phyloP scores from a whole-genome alignment of 2,113 vertebrate genomes.

The Larimichthys crocea region DNA sequence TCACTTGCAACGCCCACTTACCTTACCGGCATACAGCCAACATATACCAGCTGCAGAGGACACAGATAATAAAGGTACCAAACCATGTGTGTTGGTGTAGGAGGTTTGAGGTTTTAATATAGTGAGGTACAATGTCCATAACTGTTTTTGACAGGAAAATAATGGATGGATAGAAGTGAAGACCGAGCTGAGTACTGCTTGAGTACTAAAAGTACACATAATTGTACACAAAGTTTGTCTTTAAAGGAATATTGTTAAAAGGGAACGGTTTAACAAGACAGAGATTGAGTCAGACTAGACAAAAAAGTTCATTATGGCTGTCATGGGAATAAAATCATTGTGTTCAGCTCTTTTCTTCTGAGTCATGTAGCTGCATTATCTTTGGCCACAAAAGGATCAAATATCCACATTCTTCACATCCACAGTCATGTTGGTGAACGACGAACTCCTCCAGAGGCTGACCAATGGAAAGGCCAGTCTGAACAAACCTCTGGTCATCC shows the following conservation, averaged over 20 bases:
- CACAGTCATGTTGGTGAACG: slow-evolving; percentile 85
- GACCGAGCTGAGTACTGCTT: too few species aligned
- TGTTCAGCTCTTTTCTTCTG: background rate
- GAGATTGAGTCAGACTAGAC: background rate
- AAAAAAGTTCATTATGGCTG: background rate
- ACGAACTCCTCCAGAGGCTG: slow-evolving; percentile 85
- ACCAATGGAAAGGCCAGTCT: slow-evolving; percentile 80
- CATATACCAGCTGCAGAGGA: slow-evolving; percentile 67
- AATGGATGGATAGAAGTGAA: background rate
- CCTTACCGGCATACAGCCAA: slow-evolving; percentile 59
- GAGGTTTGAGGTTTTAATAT: background rate
- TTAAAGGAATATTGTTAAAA: background rate
- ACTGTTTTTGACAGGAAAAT: background rate
- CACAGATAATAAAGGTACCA: slow-evolving; percentile 80
- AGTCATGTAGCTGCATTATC: background rate
- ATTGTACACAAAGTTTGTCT: too few species aligned
- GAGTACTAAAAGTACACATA: too few species aligned
- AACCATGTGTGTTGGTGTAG: background rate
- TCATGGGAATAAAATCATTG: background rate
- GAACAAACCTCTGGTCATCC: slow-evolving; percentile 83
- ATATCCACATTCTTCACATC: background rate
- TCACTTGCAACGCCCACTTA: slow-evolving; percentile 64
- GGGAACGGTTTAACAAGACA: background rate
- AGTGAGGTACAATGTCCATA: background rate
- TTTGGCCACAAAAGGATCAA: background rate